Evolutionary conservation across 2,113 vertebrate genomes (phyloP).

Genomic region (Taxidea taxus): DNA sequence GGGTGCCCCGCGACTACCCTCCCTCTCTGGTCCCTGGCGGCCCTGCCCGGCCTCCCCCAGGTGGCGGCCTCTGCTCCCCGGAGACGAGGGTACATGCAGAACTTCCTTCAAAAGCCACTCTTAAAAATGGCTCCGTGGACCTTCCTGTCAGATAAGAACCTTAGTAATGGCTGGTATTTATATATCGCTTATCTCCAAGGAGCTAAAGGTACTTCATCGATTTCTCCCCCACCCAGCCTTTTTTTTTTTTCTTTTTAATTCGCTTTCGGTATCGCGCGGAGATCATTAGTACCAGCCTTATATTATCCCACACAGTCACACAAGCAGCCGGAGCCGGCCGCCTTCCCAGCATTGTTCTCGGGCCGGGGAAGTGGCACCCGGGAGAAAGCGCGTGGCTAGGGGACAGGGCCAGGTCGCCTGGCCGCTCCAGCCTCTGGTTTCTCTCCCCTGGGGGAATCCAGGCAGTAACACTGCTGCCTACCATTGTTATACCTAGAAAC

Average conservation of each 20-base stretch:
- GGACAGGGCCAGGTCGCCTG: neutral
- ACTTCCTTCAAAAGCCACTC: slow-evolving; percentile 7
- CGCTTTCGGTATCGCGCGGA: neutral
- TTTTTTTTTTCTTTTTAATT: slow-evolving; percentile 18
- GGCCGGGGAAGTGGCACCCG: neutral
- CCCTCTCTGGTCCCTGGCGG: neutral
- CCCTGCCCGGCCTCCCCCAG: neutral
- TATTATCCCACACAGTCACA: neutral
- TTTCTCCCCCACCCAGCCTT: neutral
- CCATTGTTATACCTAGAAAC: neutral
- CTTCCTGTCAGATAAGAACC: slow-evolving; percentile 14
- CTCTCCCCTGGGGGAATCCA: neutral
- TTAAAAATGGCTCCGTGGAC: neutral
- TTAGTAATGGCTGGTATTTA: slow-evolving; percentile 57
- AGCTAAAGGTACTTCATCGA: slow-evolving; percentile 61
- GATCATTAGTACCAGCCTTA: neutral
- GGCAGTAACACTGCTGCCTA: fast-evolving
- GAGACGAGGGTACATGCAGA: neutral
- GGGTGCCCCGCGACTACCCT: neutral
- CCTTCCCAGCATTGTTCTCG: neutral
- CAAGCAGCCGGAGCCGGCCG: fast-evolving
- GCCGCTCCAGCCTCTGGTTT: neutral
- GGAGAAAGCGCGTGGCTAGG: fast-evolving
- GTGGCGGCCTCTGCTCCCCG: neutral
- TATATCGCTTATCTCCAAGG: slow-evolving; percentile 54